These are phyloP conservation scores for Onychostoma macrolepis DNA, from an alignment of 2,113 vertebrate genomes.

Conservation along the genomic window DNA sequence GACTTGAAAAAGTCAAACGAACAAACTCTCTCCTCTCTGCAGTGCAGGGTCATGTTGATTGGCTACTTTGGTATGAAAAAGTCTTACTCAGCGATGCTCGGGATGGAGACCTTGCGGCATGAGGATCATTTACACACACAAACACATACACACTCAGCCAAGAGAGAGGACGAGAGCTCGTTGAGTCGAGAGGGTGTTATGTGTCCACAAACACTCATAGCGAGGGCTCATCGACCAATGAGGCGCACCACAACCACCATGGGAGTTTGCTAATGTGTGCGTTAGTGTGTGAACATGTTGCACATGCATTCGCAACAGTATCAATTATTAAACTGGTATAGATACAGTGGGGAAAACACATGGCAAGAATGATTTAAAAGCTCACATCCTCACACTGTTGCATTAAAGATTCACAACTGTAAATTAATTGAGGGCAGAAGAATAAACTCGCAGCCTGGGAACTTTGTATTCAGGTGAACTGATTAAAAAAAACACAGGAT, in stretches of 20 bases:
- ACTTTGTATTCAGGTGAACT: too few relatives aligned
- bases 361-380: not conserved
- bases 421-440: not conserved
- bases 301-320: not conserved
- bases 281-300: not conserved
- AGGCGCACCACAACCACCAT: not conserved
- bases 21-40: constrained; percentile 13
- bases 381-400: not conserved
- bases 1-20: constrained; percentile 27
- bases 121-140: constrained; percentile 31
- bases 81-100: constrained; percentile 29
- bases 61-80: constrained; percentile 28
- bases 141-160: constrained; percentile 32
- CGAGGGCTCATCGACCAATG: not conserved
- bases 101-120: not conserved
- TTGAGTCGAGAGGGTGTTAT: constrained; percentile 16
- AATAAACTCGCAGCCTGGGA: not conserved
- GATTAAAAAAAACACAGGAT: too few relatives aligned
- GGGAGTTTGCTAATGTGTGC: constrained; percentile 17
- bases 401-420: not conserved
- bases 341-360: not conserved
- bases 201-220: not conserved
- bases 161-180: not conserved
- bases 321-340: not conserved
- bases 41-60: constrained; percentile 18